A percentile compares a stretch with the other conserved stretches of the same genome.
Evolutionary conservation across 2,113 vertebrate species (phyloP).

Genomic region (Notarius lentiginosus): DNA sequence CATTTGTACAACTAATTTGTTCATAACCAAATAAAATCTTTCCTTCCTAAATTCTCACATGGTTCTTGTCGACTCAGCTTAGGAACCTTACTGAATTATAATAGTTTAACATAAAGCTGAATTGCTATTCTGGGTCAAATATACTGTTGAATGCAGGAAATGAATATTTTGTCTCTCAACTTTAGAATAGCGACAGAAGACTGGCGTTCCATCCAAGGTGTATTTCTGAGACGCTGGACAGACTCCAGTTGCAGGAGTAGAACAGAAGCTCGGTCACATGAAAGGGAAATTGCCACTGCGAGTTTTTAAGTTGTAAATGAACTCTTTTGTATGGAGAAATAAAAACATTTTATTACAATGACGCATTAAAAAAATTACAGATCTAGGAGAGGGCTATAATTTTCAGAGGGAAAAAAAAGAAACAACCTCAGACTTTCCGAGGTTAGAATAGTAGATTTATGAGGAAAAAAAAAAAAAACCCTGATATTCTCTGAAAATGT

Average conservation of each 20-base stretch:
- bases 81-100: background rate
- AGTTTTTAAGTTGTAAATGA: background rate
- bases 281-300: background rate
- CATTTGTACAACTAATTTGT: slow-evolving; percentile 2
- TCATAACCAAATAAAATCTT: background rate
- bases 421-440: too few relatives aligned
- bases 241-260: background rate
- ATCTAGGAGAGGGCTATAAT: too few relatives aligned
- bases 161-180: slow-evolving; percentile 1
- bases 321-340: background rate
- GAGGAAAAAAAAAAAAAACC: too few relatives aligned
- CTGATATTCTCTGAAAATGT: too few relatives aligned
- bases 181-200: background rate
- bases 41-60: background rate
- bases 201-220: background rate
- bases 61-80: background rate
- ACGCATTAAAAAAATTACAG: too few relatives aligned
- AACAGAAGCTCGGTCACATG: background rate
- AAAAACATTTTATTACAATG: too few relatives aligned
- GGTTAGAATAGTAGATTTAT: too few relatives aligned
- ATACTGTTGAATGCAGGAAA: slow-evolving; percentile 23
- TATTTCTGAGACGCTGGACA: background rate
- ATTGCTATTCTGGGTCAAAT: background rate
- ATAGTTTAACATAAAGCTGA: background rate
- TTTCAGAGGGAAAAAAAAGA: too few relatives aligned